Base-by-base conservation (phyloP, 1,140 invertebrate genomes). In the Episyrphus balteatus region DNA sequence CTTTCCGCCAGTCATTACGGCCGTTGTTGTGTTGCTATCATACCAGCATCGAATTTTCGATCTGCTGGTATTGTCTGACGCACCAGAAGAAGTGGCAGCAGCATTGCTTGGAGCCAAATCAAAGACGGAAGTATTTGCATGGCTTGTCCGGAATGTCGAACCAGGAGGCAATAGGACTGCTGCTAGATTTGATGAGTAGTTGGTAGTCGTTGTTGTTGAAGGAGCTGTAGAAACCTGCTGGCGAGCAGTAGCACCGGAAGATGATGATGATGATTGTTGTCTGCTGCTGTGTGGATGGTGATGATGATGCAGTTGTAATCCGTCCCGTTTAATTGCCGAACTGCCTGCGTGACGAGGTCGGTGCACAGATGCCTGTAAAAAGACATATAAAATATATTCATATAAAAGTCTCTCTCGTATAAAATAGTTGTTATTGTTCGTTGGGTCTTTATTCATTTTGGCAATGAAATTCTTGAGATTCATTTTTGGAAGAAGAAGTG, bases 351-450 rank as follows among this genome's bases (percentile, higher is more conserved):
- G 52, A n/a, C 52, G 45, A 5, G 50, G 47, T 12, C 50, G 47
- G 49, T 54, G 52, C 18, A 54, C 52, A 12, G 52, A 54, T 11
- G 52, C 52, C 52, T 54, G 21, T 3, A 41, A 46, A 37, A 38
- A 3, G n/a, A n/a, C n/a, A n/a, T n/a, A 43, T 42, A 46, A n/a
- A 42, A 17, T 5, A 38, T 14, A 38, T 14, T 38, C 36, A 17
- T 5, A 14, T 10, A 46, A 37, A 26, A 26, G 21, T 26, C 21
- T 26, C 21, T 26, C 3, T 3, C 21, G 8, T 26, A 26, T 26
- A 26, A 26, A 26, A 26, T 26, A 26, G 21, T 26, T 26, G 3
- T 26, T 8, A 8, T 26, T 26, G 3, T 5, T 26, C 8, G 21
- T 26, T 26, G 33, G 33, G 33, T n/a, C 33, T 34, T 34, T 34